Conservation (phyloP, 2,888 invertebrate genomes). For the Synergus itoensis region DNA sequence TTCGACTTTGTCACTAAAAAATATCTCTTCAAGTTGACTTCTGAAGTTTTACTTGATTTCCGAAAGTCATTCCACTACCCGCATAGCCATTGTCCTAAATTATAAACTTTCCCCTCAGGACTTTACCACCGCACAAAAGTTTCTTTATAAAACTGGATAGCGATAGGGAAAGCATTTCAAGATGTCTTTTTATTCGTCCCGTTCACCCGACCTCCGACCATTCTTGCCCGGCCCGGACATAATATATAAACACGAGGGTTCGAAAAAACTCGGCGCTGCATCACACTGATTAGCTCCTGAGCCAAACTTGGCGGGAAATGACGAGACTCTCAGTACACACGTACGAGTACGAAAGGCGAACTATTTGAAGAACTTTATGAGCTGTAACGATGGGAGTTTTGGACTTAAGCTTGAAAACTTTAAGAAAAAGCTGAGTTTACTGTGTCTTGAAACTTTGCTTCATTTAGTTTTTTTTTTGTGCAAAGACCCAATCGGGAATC, state of each 20-base stretch:
- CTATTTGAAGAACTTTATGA: conserved; percentile 37
- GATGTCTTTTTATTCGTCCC: conserved; percentile 55
- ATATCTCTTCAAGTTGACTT: conserved; percentile 7
- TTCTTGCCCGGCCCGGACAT: not conserved
- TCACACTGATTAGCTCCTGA: conserved; percentile 54
- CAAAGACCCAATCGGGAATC: conserved; percentile 1
- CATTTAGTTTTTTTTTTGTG: not conserved
- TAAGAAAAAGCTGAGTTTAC: conserved; percentile 15
- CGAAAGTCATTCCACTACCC: conserved; percentile 53
- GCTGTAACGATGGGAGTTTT: conserved; percentile 38
- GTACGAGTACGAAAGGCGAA: conserved; percentile 29
- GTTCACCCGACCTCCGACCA: conserved; percentile 26
- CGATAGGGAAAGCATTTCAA: conserved; percentile 67
- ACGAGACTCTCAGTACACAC: conserved; percentile 31
- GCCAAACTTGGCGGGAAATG: conserved; percentile 25
- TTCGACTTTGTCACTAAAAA: not conserved
- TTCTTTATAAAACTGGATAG: conserved; percentile 65
- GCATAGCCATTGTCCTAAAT: conserved; percentile 68
- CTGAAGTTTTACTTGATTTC: conserved; percentile 45
- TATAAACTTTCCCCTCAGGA: conserved; percentile 70
- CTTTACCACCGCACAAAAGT: conserved; percentile 59
- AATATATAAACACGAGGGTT: conserved; percentile 42
- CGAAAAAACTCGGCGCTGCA: conserved; percentile 42
- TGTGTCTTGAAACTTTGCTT: conserved; percentile 36
- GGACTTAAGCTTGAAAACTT: conserved; percentile 21